A percentile compares a stretch with the other conserved stretches of the same genome.
Conservation (phyloP, 2,888 invertebrate genomes). For the Pyrrhia umbra region DNA sequence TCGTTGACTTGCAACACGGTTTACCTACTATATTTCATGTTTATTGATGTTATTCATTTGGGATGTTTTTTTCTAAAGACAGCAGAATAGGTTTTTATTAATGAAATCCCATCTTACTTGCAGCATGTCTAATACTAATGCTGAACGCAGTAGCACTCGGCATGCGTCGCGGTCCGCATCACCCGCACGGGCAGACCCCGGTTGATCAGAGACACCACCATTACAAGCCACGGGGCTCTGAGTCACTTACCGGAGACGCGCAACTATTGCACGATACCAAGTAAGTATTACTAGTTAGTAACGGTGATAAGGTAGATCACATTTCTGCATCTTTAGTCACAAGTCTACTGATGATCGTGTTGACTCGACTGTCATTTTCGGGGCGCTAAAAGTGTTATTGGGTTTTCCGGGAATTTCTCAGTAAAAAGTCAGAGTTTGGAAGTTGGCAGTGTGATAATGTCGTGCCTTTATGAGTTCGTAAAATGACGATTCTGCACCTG, state of each 20-base stretch:
- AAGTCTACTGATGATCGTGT: too few species aligned
- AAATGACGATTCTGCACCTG: too few species aligned
- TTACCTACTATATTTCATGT: not conserved
- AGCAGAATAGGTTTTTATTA: not conserved
- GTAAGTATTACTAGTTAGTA: constrained; percentile 84
- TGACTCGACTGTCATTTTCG: too few species aligned
- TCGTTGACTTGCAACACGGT: constrained; percentile 8
- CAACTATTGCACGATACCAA: constrained; percentile 94
- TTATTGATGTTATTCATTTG: not conserved
- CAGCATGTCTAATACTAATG: constrained; percentile 76
- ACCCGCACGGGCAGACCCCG: constrained; percentile 82
- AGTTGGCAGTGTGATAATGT: too few species aligned
- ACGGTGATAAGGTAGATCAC: too few species aligned
- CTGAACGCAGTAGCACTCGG: constrained; percentile 68
- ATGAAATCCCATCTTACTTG: constrained; percentile 27
- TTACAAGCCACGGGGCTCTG: constrained; percentile 90
- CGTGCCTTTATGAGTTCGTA: too few species aligned
- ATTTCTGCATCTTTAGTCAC: not conserved
- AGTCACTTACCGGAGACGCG: constrained; percentile 92
- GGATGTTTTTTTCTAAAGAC: too few species aligned
- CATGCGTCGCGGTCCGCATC: constrained; percentile 83
- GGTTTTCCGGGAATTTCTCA: too few species aligned
- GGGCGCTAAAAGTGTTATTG: too few species aligned
- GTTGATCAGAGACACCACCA: constrained; percentile 86
- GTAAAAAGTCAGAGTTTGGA: too few species aligned